Evolutionary conservation across 2,888 invertebrate genomes (phyloP).

Genomic region (Notocelia uddmanniana): DNA sequence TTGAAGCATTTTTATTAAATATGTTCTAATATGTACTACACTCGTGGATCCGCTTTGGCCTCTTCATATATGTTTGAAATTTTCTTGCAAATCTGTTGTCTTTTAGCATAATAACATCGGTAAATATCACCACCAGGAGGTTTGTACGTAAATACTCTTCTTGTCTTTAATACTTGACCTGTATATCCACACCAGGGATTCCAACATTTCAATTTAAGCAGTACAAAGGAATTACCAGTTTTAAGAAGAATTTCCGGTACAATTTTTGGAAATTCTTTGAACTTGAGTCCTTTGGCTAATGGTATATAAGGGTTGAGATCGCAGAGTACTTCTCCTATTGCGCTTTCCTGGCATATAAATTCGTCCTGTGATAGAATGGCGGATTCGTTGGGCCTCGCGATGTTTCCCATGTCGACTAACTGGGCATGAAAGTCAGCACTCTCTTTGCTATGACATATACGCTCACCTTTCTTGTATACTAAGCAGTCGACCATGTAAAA

Average conservation of each 20-base stretch:
- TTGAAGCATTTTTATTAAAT: neutral
- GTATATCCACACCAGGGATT: constrained; percentile 71
- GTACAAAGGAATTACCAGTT: constrained; percentile 59
- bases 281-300: constrained; percentile 60
- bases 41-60: neutral
- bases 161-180: constrained; percentile 57
- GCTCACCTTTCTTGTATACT: constrained; percentile 67
- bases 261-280: constrained; percentile 59
- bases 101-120: constrained; percentile 71
- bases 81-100: constrained; percentile 74
- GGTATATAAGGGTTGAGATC: constrained; percentile 71
- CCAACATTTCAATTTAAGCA: constrained; percentile 63
- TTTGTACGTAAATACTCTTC: constrained; percentile 53
- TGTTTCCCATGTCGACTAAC: constrained; percentile 68
- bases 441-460: constrained; percentile 72
- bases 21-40: neutral
- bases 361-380: constrained; percentile 74
- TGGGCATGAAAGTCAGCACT: constrained; percentile 60
- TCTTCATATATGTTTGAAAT: constrained; percentile 48
- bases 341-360: constrained; percentile 72
- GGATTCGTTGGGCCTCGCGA: constrained; percentile 67
- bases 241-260: constrained; percentile 67
- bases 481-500: constrained; percentile 77
- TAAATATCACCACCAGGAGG: constrained; percentile 73
- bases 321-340: constrained; percentile 62